Evolutionary conservation across 2,113 vertebrate genomes (phyloP).

Genomic region (Mustela lutreola): DNA sequence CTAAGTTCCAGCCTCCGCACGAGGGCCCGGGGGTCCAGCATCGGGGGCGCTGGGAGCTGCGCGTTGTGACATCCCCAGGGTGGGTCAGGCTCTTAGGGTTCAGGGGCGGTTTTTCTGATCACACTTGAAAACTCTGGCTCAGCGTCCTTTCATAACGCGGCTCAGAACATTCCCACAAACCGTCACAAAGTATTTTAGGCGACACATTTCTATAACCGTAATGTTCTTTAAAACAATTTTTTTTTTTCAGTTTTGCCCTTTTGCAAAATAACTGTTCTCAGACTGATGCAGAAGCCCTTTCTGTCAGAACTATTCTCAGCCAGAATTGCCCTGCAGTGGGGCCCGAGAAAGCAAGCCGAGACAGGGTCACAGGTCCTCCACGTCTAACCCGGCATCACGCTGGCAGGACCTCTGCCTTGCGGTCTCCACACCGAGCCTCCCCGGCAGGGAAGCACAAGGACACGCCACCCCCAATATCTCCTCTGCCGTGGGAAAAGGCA

Average conservation of each 20-base stretch:
- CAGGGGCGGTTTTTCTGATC: conserved; percentile 53
- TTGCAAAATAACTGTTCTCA: conserved; percentile 37
- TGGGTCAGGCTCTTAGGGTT: accelerated
- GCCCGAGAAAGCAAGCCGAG: not conserved
- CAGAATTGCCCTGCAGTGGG: accelerated
- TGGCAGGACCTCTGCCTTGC: not conserved
- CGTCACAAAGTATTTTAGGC: conserved; percentile 75
- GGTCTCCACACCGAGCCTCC: accelerated
- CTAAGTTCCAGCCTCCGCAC: not conserved
- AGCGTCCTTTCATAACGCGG: conserved; percentile 59
- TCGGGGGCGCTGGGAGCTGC: not conserved
- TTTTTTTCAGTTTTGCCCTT: conserved; percentile 68
- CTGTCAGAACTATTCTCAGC: not conserved
- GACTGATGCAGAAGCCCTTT: not conserved
- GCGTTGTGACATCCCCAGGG: conserved; percentile 65
- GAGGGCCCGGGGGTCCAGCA: not conserved
- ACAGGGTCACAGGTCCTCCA: accelerated
- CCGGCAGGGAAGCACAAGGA: accelerated
- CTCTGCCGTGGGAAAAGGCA: not conserved
- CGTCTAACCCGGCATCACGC: accelerated
- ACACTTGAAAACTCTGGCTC: not conserved
- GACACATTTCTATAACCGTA: conserved; percentile 59
- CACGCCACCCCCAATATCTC: accelerated
- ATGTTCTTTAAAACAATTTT: not conserved
- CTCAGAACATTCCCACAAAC: conserved; percentile 52